A percentile compares a stretch with the other conserved stretches of the same genome.
Evolutionary conservation across 2,888 invertebrate genomes (phyloP).

Genomic region (Parapristionchus giblindavisi): DNA sequence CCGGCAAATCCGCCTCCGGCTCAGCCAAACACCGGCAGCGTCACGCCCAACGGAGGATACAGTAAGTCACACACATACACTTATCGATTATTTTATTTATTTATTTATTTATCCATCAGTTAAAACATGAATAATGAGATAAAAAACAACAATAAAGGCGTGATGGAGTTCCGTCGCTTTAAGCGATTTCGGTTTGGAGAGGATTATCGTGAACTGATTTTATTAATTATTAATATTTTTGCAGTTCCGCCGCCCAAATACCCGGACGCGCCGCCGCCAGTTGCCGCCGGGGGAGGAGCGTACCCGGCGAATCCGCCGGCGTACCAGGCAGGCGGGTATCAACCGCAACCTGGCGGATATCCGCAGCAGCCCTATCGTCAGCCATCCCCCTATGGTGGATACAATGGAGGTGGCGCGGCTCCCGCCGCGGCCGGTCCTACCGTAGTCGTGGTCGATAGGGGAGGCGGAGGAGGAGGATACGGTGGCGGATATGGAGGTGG

Average conservation of each 20-base stretch:
- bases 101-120: not conserved
- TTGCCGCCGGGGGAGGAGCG: not conserved
- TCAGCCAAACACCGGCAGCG: constrained; percentile 37
- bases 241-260: constrained; percentile 64
- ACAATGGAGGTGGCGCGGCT: constrained; percentile 41
- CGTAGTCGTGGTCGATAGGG: constrained; percentile 40
- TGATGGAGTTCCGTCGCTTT: not conserved
- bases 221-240: constrained; percentile 36
- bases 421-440: constrained; percentile 3
- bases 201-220: not conserved
- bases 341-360: constrained; percentile 2
- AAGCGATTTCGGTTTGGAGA: not conserved
- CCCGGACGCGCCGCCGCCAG: constrained; percentile 60
- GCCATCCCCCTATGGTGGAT: constrained; percentile 45
- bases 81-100: constrained; percentile 9
- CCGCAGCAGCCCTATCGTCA: constrained; percentile 34
- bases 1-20: constrained; percentile 43
- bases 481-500: constrained; percentile 41
- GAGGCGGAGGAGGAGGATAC: constrained; percentile 39
- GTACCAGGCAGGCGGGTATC: constrained; percentile 35
- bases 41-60: constrained; percentile 44
- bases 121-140: not conserved
- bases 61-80: too few species aligned
- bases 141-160: not conserved
- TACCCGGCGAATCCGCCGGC: constrained; percentile 35